Base-by-base conservation (phyloP, 2,888 invertebrate species). In the Epinotia demarniana region DNA sequence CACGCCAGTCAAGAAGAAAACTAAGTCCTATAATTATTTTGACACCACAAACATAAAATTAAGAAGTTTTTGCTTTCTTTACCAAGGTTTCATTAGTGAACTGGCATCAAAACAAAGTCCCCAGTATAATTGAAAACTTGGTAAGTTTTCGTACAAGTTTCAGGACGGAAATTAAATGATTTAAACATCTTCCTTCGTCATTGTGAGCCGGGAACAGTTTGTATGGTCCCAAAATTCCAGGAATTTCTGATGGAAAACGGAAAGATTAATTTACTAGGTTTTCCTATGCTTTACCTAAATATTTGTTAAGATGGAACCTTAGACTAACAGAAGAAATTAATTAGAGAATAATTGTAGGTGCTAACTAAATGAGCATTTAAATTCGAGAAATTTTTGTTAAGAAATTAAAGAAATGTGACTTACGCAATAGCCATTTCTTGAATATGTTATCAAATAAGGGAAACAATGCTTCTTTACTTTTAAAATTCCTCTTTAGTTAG, bases 91-190 rank as follows among this genome's bases (percentile, higher is more conserved):
- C 62, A 61, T 49, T 58, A 61, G 19, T 67, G 19, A 73, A 39
- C 39, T 39, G 39, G 39, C 39, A 8, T 39, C 39, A 39, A 39
- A 39, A 61, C 58, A 67, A 49, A 60, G 18, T 33, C 60, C 58
- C 18, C 19, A 12, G 49, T 73, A 49, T 18, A 67, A 49, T 67
- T 67, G 49, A 66, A 66, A 61, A 58, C 33, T 67, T 49, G 18
- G 23, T 73, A 73, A 60, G 49, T 66, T 67, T 55, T 9, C 39
- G 39, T 60, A 58, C 19, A 53, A 68, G 61, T 67, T 72, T 73
- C 57, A 23, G 55, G 62, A 5, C 39, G 71, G 62, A 72, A 64
- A 71, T 71, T 58, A 57, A 62, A 74, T 43, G 4, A 69, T 46
- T 70, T 43, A 27, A 23, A 18, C 71, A 49, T 33, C 62, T 62